A percentile compares a stretch with the other conserved stretches of the same genome.
Evolutionary conservation across 2,113 vertebrate genomes (phyloP).

Genomic region (Esox niger): DNA sequence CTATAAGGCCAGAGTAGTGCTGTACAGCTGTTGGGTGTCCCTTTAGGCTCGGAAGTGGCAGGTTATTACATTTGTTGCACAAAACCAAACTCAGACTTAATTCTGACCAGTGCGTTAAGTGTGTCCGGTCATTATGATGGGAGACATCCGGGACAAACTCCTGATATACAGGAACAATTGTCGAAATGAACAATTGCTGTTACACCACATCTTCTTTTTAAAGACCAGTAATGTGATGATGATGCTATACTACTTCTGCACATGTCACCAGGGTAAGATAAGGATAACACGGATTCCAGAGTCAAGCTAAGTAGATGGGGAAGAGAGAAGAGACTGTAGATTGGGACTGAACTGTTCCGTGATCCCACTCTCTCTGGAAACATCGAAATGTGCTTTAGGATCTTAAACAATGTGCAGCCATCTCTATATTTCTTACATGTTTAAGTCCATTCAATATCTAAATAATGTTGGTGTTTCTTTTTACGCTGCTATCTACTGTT

Average conservation of each 20-base stretch:
- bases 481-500: not conserved
- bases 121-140: not conserved
- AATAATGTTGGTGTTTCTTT: not conserved
- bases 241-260: not conserved
- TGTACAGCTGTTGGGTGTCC: slow-evolving; percentile 31
- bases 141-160: not conserved
- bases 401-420: not conserved
- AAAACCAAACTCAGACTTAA: not conserved
- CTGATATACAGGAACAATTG: not conserved
- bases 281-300: not conserved
- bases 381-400: not conserved
- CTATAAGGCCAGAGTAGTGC: slow-evolving; percentile 1
- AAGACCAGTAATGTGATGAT: not conserved
- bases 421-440: not conserved
- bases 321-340: not conserved
- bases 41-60: not conserved
- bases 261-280: not conserved
- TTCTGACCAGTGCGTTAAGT: too few relatives aligned
- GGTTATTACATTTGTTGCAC: not conserved
- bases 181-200: not conserved
- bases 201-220: too few relatives aligned
- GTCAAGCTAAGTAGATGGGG: not conserved
- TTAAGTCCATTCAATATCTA: not conserved
- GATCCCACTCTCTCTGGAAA: not conserved
- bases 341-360: not conserved